phyloP scores from a whole-genome alignment of 2,113 vertebrate species.

The Ceyx cyanopectus region DNA sequence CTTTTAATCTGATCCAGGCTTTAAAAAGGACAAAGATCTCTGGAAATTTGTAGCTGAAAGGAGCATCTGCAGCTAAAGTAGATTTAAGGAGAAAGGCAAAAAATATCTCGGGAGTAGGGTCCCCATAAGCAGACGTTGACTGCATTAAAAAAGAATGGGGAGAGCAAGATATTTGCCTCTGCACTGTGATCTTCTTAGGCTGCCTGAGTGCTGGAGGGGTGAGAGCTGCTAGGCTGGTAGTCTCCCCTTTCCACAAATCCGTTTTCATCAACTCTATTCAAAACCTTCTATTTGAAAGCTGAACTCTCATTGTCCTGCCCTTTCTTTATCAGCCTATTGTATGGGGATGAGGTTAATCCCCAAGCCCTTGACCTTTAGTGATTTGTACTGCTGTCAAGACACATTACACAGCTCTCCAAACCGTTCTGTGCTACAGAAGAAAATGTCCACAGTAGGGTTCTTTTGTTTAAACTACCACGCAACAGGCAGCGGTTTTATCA shows the following conservation, averaged over 20 bases:
- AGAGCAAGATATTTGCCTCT: neutral
- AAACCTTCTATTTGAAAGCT: constrained; percentile 25
- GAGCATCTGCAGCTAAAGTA: neutral
- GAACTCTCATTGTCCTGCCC: constrained; percentile 18
- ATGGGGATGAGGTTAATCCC: constrained; percentile 50
- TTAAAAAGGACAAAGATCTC: neutral
- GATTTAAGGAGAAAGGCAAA: neutral
- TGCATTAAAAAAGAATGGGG: neutral
- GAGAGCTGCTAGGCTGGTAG: neutral
- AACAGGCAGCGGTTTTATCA: constrained; percentile 24
- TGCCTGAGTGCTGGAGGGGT: neutral
- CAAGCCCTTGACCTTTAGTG: constrained; percentile 63
- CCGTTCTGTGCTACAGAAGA: constrained; percentile 27
- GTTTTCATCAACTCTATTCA: constrained; percentile 26
- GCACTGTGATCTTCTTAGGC: neutral
- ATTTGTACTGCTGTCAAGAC: constrained; percentile 55
- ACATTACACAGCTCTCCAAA: constrained; percentile 52
- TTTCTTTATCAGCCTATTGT: constrained; percentile 46
- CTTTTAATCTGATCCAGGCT: neutral
- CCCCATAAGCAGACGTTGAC: neutral
- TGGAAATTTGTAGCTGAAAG: neutral
- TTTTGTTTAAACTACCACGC: constrained; percentile 45
- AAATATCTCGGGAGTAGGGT: neutral
- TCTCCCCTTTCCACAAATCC: neutral
- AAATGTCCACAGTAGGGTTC: neutral